Conservation (phyloP, 2,888 invertebrate genomes). For the Yponomeuta sedellus region DNA sequence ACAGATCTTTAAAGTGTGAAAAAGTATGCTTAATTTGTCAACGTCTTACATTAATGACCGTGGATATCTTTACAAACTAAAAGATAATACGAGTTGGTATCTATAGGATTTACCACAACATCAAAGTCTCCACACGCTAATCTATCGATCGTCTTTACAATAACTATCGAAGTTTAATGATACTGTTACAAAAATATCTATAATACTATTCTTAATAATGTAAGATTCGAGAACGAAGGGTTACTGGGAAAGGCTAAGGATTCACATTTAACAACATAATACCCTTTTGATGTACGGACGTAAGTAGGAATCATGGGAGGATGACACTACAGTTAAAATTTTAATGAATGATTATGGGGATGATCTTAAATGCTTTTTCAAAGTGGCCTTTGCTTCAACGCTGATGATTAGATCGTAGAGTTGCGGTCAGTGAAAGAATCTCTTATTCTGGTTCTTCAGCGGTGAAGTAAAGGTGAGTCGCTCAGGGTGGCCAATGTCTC, state of each 20-base stretch:
- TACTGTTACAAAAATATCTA: slow-evolving; percentile 75
- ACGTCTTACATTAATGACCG: slow-evolving; percentile 44
- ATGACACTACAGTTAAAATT: slow-evolving; percentile 10
- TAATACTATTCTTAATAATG: slow-evolving; percentile 66
- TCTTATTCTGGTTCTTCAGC: not conserved
- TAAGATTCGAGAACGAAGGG: slow-evolving; percentile 41
- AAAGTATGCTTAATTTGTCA: slow-evolving; percentile 50
- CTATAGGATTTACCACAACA: slow-evolving; percentile 26
- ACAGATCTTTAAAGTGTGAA: slow-evolving; percentile 55
- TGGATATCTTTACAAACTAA: slow-evolving; percentile 29
- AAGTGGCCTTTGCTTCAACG: not conserved
- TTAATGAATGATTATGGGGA: not conserved
- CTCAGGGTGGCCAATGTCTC: not conserved
- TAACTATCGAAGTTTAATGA: slow-evolving; percentile 55
- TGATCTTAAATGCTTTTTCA: slow-evolving; percentile 10
- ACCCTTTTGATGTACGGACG: slow-evolving; percentile 55
- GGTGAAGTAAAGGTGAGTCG: not conserved
- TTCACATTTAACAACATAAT: slow-evolving; percentile 66
- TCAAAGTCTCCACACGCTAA: slow-evolving; percentile 36
- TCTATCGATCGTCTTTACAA: slow-evolving; percentile 46
- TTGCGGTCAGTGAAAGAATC: too few relatives aligned
- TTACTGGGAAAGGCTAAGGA: slow-evolving; percentile 72
- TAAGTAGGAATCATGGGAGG: slow-evolving; percentile 15
- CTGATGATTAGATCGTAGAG: not conserved
- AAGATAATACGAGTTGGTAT: slow-evolving; percentile 20